Evolutionary conservation across 2,797 vertebrate genomes (phyloP).

Genomic region (Furcifer pardalis): DNA sequence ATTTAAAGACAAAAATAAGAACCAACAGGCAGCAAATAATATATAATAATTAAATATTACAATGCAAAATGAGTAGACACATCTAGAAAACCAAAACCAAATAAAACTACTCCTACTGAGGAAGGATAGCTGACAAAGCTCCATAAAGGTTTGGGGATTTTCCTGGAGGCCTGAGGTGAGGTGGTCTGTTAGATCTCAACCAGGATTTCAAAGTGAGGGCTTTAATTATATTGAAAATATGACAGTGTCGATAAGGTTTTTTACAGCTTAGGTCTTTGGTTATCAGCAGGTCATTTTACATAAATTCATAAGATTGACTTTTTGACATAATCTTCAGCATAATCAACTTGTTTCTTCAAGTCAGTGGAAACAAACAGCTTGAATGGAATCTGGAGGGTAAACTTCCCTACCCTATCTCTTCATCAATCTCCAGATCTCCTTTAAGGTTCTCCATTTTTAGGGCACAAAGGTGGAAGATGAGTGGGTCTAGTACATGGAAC

Average conservation of each 20-base stretch:
- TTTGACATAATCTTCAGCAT: not conserved
- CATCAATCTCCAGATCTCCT: not conserved
- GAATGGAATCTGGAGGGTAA: not conserved
- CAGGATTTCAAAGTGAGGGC: no score
- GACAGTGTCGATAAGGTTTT: not conserved
- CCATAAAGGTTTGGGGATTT: no score
- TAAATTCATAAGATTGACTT: not conserved
- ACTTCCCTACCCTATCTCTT: not conserved
- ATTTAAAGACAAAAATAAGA: no score
- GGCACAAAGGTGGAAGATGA: not conserved
- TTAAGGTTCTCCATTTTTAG: not conserved
- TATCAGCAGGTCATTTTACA: not conserved
- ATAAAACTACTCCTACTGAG: no score
- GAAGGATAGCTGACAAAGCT: no score
- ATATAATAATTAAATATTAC: no score
- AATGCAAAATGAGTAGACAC: no score
- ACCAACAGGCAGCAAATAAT: no score
- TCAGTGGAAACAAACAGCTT: not conserved
- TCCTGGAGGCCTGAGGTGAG: no score
- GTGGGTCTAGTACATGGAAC: not conserved
- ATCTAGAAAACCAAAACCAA: no score
- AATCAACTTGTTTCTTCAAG: not conserved
- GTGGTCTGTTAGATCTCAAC: no score
- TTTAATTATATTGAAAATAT: not conserved
- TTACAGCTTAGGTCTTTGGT: not conserved